Evolutionary conservation across 2,888 invertebrate species (phyloP), one percentile per base, ranked within the genome.

Genomic region (Latrodectus elegans): DNA sequence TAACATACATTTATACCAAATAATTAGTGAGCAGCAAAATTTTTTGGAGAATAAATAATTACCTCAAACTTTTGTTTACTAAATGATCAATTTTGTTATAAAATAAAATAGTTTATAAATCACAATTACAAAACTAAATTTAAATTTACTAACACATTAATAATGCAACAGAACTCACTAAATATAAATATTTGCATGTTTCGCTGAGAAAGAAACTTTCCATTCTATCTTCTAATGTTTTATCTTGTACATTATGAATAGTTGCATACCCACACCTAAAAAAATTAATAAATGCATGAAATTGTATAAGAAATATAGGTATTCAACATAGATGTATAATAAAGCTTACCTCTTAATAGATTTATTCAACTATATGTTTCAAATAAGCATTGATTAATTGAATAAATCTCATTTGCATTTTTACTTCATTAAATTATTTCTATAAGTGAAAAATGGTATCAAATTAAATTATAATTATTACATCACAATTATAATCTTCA

Each of bases 181-280:
- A 91, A 91, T 94, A 94, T 73, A 95, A 92, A 91, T 95, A 95
- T 92, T 95, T 95, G 91, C 94, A 93, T 8, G 95, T 95, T 92
- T 95, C 95, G 89, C 94, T 94, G 10, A 95, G 92, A 91, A 95
- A 95, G 91, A 95, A 95, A 89, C 94, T 94, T 91, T 95, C 95
- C 94, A 95, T 95, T 80, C 95, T 91, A 90, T 94, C 94, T 91
- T 95, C 95, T 65, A 94, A 91, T 87, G 93, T 93, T 91, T 94
- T 94, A 87, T 94, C 94, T 38, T 92, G 91, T 11, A 95, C 94
- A 92, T 94, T 94, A 91, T 95, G 94, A 17, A 95, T 93, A 6
- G 94, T 95, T 14, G 94, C 94, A 92, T 94, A 95, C 1, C 95
- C 95, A 92, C 95, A 95, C 89, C 93, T 92, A 85, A 83, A 90